Base-by-base conservation (phyloP, 2,797 vertebrate genomes). In the Furcifer pardalis region DNA sequence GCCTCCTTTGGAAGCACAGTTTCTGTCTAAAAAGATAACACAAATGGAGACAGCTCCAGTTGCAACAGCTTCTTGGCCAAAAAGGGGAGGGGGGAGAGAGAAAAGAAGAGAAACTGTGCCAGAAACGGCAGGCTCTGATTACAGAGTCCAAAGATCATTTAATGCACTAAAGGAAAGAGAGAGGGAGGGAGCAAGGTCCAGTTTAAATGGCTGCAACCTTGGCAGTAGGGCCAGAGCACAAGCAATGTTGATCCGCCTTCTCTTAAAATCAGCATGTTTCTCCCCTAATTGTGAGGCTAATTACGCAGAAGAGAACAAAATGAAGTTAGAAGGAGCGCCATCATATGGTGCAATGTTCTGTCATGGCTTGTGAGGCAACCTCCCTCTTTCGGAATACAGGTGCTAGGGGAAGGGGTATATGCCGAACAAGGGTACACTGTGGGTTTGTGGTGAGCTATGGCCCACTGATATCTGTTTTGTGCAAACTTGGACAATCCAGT, bases 81-180 rank as follows among this genome's bases (percentile, higher is more conserved):
- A 83, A 83, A 76, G 71, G 79, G 25, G 10, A 59, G 77, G 19
- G 65, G 37, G 52, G 40, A 40, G 35, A 25, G 86, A 6, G 60
- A 72, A 77, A 46, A 32, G 77, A 68, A 46, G 81, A 56, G 72
- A 81, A 83, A 82, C 66, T 5, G 79, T 89, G 92, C 92, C 88
- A 93, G 93, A 92, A 91, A 83, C 27, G 27, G 87, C 86, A 82
- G 86, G 81, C 90, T 93, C 91, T 91, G 91, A 92, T 93, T 91
- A 92, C 93, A 86, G 83, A 94, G 96, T 97, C 96, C 96, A 97
- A 97, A 97, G 97, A 96, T 96, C 95, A 94, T 91, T 85, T 76
- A 82, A 82, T 86, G 86, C 92, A 88, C 91, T 89, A 89, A 93
- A 94, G 93, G 89, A 87, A 87, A 90, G 89, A 94, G 91, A 72